Percentiles rank a stretch among this genome's conserved stretches.
Evolutionary conservation across 1,140 invertebrate species (phyloP).

Genomic region (Aphis gossypii): DNA sequence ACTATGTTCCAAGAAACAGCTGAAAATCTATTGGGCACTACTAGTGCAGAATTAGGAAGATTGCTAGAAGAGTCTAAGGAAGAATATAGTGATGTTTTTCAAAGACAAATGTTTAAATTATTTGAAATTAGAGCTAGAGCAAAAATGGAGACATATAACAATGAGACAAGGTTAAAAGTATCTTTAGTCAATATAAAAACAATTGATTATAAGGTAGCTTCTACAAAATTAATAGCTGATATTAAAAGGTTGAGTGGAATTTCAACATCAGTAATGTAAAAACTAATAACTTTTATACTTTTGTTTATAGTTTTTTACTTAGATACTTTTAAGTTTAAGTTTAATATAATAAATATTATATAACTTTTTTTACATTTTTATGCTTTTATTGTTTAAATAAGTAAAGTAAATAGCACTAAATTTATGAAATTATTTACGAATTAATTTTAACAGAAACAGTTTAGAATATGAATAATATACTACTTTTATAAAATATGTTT

Average conservation of each 20-base stretch:
- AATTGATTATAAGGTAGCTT: constrained; percentile 80
- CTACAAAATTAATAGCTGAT: constrained; percentile 73
- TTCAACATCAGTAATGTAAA: constrained; percentile 61
- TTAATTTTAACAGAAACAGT: too few relatives aligned
- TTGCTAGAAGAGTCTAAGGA: constrained; percentile 71
- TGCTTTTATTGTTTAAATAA: neutral
- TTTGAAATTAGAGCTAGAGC: constrained; percentile 83
- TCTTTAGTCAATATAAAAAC: constrained; percentile 73
- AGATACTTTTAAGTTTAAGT: neutral
- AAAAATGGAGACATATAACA: constrained; percentile 92
- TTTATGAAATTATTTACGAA: constrained; percentile 5
- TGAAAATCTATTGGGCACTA: constrained; percentile 79
- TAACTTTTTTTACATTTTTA: neutral
- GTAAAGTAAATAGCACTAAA: neutral
- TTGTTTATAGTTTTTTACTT: neutral
- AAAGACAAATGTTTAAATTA: constrained; percentile 78
- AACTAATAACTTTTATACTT: neutral
- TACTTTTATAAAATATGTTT: too few relatives aligned
- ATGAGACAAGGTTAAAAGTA: constrained; percentile 83
- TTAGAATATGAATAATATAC: neutral
- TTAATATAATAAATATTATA: neutral
- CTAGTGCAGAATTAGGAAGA: constrained; percentile 80
- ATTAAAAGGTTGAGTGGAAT: constrained; percentile 71
- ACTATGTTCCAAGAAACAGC: constrained; percentile 89
- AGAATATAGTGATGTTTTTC: constrained; percentile 70